Base-by-base conservation (phyloP, 92 coral and sea anemone species). In the Siderastrea radians region DNA sequence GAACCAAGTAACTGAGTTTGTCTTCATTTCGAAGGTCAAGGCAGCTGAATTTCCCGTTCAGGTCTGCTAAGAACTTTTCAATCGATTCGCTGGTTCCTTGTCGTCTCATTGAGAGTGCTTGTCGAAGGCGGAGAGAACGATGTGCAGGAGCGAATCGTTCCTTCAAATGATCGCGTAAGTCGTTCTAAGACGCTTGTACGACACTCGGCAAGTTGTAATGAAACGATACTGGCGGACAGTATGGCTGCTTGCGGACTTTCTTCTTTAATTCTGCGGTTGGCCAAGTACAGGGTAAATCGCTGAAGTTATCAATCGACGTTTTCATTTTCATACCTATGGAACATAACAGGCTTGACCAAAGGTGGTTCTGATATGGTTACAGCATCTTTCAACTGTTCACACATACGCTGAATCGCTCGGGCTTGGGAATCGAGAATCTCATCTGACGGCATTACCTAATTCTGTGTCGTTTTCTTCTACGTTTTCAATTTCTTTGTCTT, bases 321-420 rank as follows among this genome's bases (percentile, higher is more conserved):
- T 72, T 72, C 38, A 15, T 72, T 72, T 48, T 72, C 77, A 7
- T 72, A 43, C 38, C 52, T 55, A 13, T 72, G 52, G 26, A 72
- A 72, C 55, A 52, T 5, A 4, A n/a, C 4, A 11, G 59, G 77
- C 77, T 72, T 72, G 7, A 45, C 58, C 54, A 48, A 11, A 54
- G 53, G 8, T 45, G 55, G 77, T 16, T 65, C 70, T 5, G 70
- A 5, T 52, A 26, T 26, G 0, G 38, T 26, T 26, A 26, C 38
- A 26, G 38, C 38, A 26, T 26, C 38, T 26, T 26, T 26, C 38
- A 26, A 26, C 38, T 26, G 38, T 26, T 26, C 38, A 26, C 38
- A 26, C 38, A 26, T 26, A 26, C 38, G 0, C 38, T 26, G 38
- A 26, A 26, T 26, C 38, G 38, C 38, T 26, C 38, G 38, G 38